Percentiles rank a stretch among this genome's conserved stretches.
phyloP scores from a whole-genome alignment of 2,888 invertebrate genomes.

The Stenurella melanura region DNA sequence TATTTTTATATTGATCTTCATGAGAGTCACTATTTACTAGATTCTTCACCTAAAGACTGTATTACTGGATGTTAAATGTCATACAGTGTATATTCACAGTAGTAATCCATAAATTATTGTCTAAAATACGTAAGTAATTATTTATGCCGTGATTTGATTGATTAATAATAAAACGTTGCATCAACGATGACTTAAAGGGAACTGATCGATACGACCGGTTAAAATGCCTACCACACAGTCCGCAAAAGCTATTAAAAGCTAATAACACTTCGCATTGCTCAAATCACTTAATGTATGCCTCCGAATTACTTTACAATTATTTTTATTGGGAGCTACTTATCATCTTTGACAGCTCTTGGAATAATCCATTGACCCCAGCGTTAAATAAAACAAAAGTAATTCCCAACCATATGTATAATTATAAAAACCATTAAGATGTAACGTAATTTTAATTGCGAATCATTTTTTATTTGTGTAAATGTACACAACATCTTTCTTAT shows the following conservation, averaged over 20 bases:
- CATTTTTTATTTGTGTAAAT: conserved; percentile 14
- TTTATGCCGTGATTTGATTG: conserved; percentile 39
- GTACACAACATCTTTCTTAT: neutral
- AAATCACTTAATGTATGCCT: conserved; percentile 43
- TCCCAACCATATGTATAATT: conserved; percentile 13
- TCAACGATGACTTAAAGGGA: conserved; percentile 29
- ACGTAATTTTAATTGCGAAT: conserved; percentile 11
- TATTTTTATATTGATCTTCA: no score
- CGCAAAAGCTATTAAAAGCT: conserved; percentile 40
- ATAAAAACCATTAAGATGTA: conserved; percentile 22
- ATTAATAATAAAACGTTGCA: conserved; percentile 43
- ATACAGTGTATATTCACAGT: no score
- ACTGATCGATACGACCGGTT: conserved; percentile 53
- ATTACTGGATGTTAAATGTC: no score
- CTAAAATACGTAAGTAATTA: conserved; percentile 31
- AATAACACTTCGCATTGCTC: conserved; percentile 43
- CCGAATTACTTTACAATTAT: conserved; percentile 45
- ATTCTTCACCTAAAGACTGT: no score
- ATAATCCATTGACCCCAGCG: conserved; percentile 10
- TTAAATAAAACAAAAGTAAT: conserved; percentile 30
- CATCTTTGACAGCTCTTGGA: conserved; percentile 39
- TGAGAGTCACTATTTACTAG: no score
- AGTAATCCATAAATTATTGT: neutral
- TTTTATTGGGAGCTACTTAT: conserved; percentile 42
- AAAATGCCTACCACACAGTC: conserved; percentile 38